Base-by-base conservation (phyloP, 2,888 invertebrate genomes). In the Eumerus sabulonum region DNA sequence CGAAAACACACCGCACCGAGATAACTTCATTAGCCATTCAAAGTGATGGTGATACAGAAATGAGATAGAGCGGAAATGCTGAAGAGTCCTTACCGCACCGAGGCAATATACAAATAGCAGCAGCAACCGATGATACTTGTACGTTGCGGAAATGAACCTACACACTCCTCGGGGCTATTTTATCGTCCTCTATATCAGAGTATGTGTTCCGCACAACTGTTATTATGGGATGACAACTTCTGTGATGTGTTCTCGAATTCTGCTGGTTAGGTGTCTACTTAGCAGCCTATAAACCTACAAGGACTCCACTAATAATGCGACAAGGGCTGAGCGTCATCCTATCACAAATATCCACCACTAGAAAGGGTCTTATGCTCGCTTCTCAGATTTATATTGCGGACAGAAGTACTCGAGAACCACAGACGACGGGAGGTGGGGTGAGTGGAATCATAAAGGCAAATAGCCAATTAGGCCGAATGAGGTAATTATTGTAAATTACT, bases 401-500 rank as follows among this genome's bases (percentile, higher is more conserved):
- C 12, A n/a, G n/a, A 4, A 1, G 44, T 27, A 27, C 3, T 27
- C 27, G 27, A 27, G 27, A 2, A 2, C 7, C 27, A 7, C 7
- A 27, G 12, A 35, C n/a, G n/a, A n/a, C n/a, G 0, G 13, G 9
- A 45, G 19, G n/a, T 1, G 38, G n/a, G 50, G 1, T 19, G 12
- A 42, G 57, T n/a, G 53, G 56, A 72, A 72, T 79, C 77, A 79
- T 74, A 74, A 74, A 68, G 64, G 68, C 73, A 79, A 79, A 79
- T 74, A 79, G 74, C 74, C 79, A 79, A 79, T 79, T 79, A 79
- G 74, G 50, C 68, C 59, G 59, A 79, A 79, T 79, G 73, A 66
- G 73, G 74, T 74, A 79, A 73, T 79, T 79, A 74, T 64, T 79
- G 79, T 79, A 70, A 79, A 79, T 79, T 79, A 79, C 79, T 79